Evolutionary conservation across 1,140 invertebrate species (phyloP).

Genomic region (Drosophila lowei): DNA sequence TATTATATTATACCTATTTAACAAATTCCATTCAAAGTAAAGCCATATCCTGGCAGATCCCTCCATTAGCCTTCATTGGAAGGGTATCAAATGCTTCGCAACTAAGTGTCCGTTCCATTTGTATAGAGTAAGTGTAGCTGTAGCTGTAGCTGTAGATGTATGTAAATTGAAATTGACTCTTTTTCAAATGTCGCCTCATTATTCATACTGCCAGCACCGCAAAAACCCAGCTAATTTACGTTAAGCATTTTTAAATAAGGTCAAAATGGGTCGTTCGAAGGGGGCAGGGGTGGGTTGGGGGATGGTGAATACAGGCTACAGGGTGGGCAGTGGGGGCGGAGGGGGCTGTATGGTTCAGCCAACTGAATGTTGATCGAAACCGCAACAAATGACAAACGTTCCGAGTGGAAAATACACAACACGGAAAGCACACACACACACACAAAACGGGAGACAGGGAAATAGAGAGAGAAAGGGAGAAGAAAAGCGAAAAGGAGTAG

Average conservation of each 20-base stretch:
- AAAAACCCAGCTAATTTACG: slow-evolving; percentile 76
- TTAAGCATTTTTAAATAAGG: slow-evolving; percentile 81
- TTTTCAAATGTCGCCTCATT: slow-evolving; percentile 68
- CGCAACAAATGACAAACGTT: slow-evolving; percentile 81
- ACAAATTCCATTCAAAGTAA: too few species aligned
- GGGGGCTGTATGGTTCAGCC: slow-evolving; percentile 40
- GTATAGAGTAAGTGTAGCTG: too few species aligned
- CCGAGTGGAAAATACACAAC: slow-evolving; percentile 55
- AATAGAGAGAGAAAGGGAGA: neutral
- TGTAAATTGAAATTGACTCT: slow-evolving; percentile 72
- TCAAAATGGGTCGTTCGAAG: slow-evolving; percentile 32
- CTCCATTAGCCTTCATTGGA: too few species aligned
- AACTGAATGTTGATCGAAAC: slow-evolving; percentile 75
- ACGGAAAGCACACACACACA: slow-evolving; percentile 25
- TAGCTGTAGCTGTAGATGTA: slow-evolving; percentile 13
- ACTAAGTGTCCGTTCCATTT: too few species aligned
- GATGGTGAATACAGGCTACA: slow-evolving; percentile 2
- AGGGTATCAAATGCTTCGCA: too few species aligned
- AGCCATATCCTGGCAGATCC: too few species aligned
- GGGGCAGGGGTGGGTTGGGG: neutral
- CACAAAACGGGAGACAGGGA: neutral
- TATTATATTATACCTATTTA: too few species aligned
- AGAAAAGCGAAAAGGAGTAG: slow-evolving; percentile 5
- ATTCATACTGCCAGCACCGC: slow-evolving; percentile 65
- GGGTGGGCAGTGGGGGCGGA: neutral